Conservation (phyloP, 2,888 invertebrate genomes). For the Ormyrus rosae region DNA sequence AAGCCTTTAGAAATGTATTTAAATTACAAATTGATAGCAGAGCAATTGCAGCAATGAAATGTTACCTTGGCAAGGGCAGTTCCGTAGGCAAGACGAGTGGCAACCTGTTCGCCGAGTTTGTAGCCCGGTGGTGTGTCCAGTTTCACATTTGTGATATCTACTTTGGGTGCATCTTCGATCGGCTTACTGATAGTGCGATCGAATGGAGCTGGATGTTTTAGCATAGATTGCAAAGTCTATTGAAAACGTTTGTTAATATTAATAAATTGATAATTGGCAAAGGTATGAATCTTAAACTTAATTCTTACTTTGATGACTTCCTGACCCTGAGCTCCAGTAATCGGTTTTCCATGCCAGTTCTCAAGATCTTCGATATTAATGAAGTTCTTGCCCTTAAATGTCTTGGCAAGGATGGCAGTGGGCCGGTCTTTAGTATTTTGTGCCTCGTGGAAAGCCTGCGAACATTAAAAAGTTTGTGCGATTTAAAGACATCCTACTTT, state of each 20-base stretch:
- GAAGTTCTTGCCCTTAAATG: constrained; percentile 95
- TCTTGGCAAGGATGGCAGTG: constrained; percentile 96
- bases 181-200: constrained; percentile 82
- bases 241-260: constrained; percentile 56
- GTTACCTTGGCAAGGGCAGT: constrained; percentile 91
- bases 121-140: constrained; percentile 91
- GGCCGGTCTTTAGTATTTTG: constrained; percentile 86
- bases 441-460: constrained; percentile 88
- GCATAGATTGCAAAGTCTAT: constrained; percentile 81
- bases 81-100: constrained; percentile 96
- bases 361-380: constrained; percentile 93
- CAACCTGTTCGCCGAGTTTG: constrained; percentile 85
- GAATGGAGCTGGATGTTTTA: constrained; percentile 83
- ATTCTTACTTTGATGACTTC: constrained; percentile 79
- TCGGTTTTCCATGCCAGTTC: constrained; percentile 98
- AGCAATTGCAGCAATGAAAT: background rate
- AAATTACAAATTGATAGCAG: background rate
- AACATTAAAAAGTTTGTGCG: constrained; percentile 1
- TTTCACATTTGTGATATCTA: constrained; percentile 84
- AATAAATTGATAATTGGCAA: no score
- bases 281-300: background rate
- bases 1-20: background rate
- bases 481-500: background rate
- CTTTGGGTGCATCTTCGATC: constrained; percentile 82
- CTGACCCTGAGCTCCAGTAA: constrained; percentile 86